A percentile compares a stretch with the other conserved stretches of the same genome.
Evolutionary conservation across 2,797 vertebrate genomes (phyloP).

Genomic region (Melanotaenia pygmaea): DNA sequence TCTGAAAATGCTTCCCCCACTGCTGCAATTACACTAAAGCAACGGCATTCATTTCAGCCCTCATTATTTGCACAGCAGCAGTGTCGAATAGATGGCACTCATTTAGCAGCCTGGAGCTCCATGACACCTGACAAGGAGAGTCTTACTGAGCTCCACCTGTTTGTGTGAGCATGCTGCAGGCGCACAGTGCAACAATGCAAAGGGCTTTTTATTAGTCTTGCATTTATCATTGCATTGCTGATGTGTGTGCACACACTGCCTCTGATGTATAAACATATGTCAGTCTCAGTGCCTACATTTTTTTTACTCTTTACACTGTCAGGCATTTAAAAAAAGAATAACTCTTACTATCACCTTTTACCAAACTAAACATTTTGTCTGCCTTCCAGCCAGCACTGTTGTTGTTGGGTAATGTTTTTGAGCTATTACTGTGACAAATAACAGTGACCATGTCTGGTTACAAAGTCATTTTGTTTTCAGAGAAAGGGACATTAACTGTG

Average conservation of each 20-base stretch:
- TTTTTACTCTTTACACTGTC: constrained; percentile 34
- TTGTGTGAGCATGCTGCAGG: constrained; percentile 41
- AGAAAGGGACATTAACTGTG: constrained; percentile 70
- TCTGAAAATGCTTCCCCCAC: constrained; percentile 56
- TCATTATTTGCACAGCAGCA: constrained; percentile 57
- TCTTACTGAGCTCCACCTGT: constrained; percentile 60
- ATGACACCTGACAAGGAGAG: constrained; percentile 38
- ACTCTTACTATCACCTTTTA: constrained; percentile 38
- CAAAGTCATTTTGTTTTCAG: constrained; percentile 60
- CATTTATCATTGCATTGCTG: constrained; percentile 23
- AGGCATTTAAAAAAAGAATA: constrained; percentile 28
- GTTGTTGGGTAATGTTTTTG: constrained; percentile 3
- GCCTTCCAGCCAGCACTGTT: constrained; percentile 29
- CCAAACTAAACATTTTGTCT: constrained; percentile 36
- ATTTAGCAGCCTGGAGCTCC: constrained; percentile 54
- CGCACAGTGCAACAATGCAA: neutral
- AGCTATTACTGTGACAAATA: constrained; percentile 45
- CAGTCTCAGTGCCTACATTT: constrained; percentile 27
- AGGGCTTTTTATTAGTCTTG: constrained; percentile 17
- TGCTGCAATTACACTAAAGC: constrained; percentile 66
- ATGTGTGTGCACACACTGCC: neutral
- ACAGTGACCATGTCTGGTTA: constrained; percentile 46
- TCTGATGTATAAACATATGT: neutral
- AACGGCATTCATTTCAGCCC: constrained; percentile 60
- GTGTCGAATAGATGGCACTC: constrained; percentile 44